Evolutionary conservation across 1,140 invertebrate species (phyloP).

Genomic region (Andricus grossulariae): DNA sequence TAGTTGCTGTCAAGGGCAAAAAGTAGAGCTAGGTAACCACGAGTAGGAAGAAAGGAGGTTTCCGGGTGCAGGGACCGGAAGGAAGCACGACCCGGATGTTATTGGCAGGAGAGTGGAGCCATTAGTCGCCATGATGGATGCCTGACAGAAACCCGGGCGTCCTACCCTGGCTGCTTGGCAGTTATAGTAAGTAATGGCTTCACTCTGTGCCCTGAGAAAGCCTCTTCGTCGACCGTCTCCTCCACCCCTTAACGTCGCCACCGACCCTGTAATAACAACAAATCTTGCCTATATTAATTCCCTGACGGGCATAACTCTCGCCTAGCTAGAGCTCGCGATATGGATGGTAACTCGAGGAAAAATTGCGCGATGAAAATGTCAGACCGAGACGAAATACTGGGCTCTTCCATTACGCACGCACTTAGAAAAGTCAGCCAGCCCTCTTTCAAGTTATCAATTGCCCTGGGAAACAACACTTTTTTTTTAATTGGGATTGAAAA

Average conservation of each 20-base stretch:
- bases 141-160: conserved; percentile 72
- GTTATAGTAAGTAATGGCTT: conserved; percentile 76
- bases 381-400: conserved; percentile 59
- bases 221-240: conserved; percentile 58
- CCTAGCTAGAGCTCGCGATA: conserved; percentile 37
- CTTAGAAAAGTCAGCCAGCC: conserved; percentile 50
- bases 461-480: no score
- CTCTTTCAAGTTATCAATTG: conserved; percentile 36
- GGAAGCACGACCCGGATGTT: conserved; percentile 63
- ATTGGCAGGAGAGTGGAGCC: conserved; percentile 74
- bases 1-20: conserved; percentile 10
- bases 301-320: conserved; percentile 72
- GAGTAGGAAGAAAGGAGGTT: conserved; percentile 1
- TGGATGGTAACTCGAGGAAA: conserved; percentile 62
- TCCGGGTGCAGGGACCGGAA: conserved; percentile 51
- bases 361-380: conserved; percentile 66
- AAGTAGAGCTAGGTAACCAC: not conserved
- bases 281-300: conserved; percentile 76
- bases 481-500: no score
- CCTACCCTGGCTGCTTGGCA: conserved; percentile 69
- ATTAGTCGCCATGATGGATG: conserved; percentile 76
- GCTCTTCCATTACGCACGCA: conserved; percentile 62
- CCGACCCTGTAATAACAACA: conserved; percentile 72
- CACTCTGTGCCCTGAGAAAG: conserved; percentile 72
- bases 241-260: conserved; percentile 49